Percentiles rank a stretch among this genome's conserved stretches.
Conservation (phyloP, 2,888 invertebrate species). For the Galeopsomyia nigrocyanea region DNA sequence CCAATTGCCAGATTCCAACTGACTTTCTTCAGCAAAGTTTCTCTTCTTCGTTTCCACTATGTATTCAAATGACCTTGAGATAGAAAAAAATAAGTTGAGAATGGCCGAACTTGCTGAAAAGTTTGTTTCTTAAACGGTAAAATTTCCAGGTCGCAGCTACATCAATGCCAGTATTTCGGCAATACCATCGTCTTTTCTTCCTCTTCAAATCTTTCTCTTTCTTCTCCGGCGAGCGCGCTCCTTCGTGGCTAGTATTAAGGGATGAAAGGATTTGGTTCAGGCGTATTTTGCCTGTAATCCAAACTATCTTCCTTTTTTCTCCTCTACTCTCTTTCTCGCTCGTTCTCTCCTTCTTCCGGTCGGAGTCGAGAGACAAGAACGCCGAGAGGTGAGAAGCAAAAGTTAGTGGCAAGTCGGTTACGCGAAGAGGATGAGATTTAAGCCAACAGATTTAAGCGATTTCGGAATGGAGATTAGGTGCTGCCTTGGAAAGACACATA, state of each 20-base stretch:
- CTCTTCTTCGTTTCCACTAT: no score
- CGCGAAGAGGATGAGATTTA: slow-evolving; percentile 8
- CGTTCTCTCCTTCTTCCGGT: not conserved
- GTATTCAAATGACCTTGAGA: no score
- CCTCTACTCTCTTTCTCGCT: slow-evolving; percentile 2
- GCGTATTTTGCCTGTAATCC: slow-evolving; percentile 65
- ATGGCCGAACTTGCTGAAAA: slow-evolving; percentile 22
- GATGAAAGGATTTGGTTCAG: slow-evolving; percentile 61
- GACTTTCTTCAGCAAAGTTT: no score
- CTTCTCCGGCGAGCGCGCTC: slow-evolving; percentile 4
- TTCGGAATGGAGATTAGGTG: slow-evolving; percentile 31
- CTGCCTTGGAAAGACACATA: slow-evolving; percentile 3
- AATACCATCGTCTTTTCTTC: slow-evolving; percentile 21
- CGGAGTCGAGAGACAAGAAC: not conserved
- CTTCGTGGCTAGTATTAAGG: slow-evolving; percentile 53
- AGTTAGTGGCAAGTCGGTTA: not conserved
- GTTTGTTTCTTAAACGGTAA: slow-evolving; percentile 16
- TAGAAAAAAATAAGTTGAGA: not conserved
- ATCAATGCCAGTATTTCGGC: slow-evolving; percentile 24
- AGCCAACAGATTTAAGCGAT: slow-evolving; percentile 34
- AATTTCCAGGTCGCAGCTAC: slow-evolving; percentile 18
- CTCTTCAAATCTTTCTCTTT: slow-evolving; percentile 15
- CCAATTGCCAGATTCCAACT: no score
- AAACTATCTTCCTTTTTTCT: slow-evolving; percentile 41
- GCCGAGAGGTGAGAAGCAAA: not conserved